Conservation (phyloP, 2,113 vertebrate genomes). For the Hipposideros armiger region DNA sequence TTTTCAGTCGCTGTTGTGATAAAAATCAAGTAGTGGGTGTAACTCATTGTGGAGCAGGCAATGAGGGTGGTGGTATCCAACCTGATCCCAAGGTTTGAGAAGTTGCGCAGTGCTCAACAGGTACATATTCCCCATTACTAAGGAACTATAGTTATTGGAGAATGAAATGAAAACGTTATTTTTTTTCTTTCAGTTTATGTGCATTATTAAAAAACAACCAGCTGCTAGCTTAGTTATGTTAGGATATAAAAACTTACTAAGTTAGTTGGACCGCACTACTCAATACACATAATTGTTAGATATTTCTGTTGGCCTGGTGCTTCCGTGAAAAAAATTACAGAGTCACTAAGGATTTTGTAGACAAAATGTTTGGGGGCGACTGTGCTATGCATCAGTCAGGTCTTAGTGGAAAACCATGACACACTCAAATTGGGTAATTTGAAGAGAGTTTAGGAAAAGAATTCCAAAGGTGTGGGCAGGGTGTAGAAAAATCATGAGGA, state of each 20-base stretch:
- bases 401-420: neutral
- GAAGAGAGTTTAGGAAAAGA: slow-evolving; percentile 16
- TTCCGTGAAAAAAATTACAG: neutral
- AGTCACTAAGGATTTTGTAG: neutral
- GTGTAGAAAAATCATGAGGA: neutral
- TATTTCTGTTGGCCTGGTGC: slow-evolving; percentile 9
- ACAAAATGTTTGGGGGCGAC: neutral
- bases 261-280: neutral
- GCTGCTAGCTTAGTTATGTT: neutral
- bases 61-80: neutral
- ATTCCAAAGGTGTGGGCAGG: neutral
- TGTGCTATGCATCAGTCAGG: neutral
- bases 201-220: neutral
- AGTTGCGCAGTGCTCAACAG: neutral
- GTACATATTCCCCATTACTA: neutral
- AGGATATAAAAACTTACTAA: neutral
- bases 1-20: slow-evolving; percentile 22
- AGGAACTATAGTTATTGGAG: slow-evolving; percentile 29
- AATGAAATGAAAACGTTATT: neutral
- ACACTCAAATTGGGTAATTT: neutral
- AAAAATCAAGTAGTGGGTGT: neutral
- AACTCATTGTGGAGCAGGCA: neutral
- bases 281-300: neutral
- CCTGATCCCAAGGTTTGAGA: neutral
- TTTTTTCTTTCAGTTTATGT: neutral